phyloP scores from a whole-genome alignment of 2,113 vertebrate species.

The Setophaga kirtlandii region DNA sequence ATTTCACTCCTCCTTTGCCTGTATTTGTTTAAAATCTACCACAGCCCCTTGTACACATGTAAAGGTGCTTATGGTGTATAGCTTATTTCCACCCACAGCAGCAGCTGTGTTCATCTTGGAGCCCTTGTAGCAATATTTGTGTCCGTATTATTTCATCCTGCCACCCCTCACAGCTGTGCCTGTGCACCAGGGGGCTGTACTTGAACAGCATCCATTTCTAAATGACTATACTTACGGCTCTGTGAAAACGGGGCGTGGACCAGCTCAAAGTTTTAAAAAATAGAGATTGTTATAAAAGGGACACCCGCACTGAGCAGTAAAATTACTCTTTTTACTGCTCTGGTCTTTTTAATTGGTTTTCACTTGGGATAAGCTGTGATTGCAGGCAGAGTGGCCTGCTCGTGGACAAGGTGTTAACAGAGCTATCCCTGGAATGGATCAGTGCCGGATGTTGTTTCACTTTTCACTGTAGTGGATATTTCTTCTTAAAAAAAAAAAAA shows the following conservation, averaged over 20 bases:
- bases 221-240: background rate
- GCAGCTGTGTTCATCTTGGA: conserved; percentile 44
- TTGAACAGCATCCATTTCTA: conserved; percentile 59
- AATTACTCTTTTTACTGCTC: background rate
- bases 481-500: background rate
- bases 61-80: conserved; percentile 44
- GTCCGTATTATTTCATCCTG: conserved; percentile 50
- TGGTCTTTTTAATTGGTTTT: conserved; percentile 17
- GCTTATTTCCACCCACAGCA: conserved; percentile 32
- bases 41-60: background rate
- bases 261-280: conserved; percentile 52
- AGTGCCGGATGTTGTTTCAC: background rate
- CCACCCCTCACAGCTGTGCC: conserved; percentile 59
- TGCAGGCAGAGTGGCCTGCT: conserved; percentile 6
- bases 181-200: conserved; percentile 62
- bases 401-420: background rate
- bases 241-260: conserved; percentile 5
- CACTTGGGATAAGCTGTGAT: background rate
- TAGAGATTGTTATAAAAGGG: background rate
- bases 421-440: conserved; percentile 10
- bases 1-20: conserved; percentile 18
- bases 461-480: background rate
- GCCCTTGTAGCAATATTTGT: conserved; percentile 51
- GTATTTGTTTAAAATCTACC: conserved; percentile 37
- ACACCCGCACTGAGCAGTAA: background rate